Percentiles rank a stretch among this genome's conserved stretches.
Evolutionary conservation across 2,797 vertebrate species (phyloP).

Genomic region (Danio jaintianensis): DNA sequence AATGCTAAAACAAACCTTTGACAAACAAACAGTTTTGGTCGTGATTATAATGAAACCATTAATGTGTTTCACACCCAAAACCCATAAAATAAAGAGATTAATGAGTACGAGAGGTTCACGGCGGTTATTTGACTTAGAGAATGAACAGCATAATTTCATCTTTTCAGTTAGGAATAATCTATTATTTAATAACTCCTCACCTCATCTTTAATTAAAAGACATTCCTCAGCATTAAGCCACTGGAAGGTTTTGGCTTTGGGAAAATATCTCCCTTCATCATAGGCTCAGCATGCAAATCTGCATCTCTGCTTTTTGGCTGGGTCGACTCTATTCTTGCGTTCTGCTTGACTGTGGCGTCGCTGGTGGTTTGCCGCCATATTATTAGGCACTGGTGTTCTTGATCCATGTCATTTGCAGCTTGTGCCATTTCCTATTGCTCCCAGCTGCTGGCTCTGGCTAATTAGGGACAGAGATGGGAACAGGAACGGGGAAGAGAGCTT

Average conservation of each 20-base stretch:
- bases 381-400: slow-evolving; percentile 51
- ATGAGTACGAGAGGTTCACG: neutral
- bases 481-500: slow-evolving; percentile 48
- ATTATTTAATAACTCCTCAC: slow-evolving; percentile 41
- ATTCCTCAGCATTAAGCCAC: slow-evolving; percentile 37
- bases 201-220: slow-evolving; percentile 51
- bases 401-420: slow-evolving; percentile 53
- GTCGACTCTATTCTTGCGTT: slow-evolving; percentile 21
- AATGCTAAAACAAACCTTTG: slow-evolving; percentile 16
- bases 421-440: slow-evolving; percentile 62
- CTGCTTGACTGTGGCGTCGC: slow-evolving; percentile 22
- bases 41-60: slow-evolving; percentile 8
- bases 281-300: slow-evolving; percentile 2
- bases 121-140: slow-evolving; percentile 22
- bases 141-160: slow-evolving; percentile 15
- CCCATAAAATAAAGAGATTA: slow-evolving; percentile 34
- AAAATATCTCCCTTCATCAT: slow-evolving; percentile 28
- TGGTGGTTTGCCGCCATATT: slow-evolving; percentile 44
- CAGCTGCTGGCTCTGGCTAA: slow-evolving; percentile 59
- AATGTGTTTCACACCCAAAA: slow-evolving; percentile 20
- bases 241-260: slow-evolving; percentile 21
- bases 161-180: slow-evolving; percentile 43
- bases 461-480: slow-evolving; percentile 57
- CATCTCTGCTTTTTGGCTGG: slow-evolving; percentile 8
- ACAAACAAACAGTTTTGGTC: neutral